Evolutionary conservation across 2,113 vertebrate genomes (phyloP).

Genomic region (Notarius lentiginosus): DNA sequence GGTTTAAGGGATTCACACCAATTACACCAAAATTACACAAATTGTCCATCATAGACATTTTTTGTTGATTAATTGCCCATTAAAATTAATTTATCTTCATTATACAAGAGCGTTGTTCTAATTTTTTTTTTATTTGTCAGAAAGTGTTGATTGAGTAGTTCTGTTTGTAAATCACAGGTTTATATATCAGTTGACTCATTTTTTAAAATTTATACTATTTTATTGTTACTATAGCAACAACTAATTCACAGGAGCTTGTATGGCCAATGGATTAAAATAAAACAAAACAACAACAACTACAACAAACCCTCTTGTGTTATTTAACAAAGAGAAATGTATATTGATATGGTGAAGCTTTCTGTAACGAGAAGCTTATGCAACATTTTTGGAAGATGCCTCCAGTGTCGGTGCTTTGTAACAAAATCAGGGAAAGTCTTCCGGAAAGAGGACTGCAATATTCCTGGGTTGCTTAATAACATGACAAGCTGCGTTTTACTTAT

Average conservation of each 20-base stretch:
- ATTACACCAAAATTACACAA: neutral
- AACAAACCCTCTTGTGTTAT: neutral
- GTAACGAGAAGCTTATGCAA: neutral
- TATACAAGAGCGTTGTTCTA: neutral
- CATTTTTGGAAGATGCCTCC: neutral
- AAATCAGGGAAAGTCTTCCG: neutral
- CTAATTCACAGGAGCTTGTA: neutral
- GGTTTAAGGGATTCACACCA: neutral
- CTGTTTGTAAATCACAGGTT: neutral
- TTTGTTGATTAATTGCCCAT: no score
- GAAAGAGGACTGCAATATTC: neutral
- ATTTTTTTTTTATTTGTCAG: neutral
- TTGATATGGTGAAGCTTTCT: neutral
- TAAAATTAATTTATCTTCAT: neutral
- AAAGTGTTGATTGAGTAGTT: neutral
- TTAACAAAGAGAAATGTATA: neutral
- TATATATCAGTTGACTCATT: neutral
- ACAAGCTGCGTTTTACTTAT: neutral
- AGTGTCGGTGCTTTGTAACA: neutral
- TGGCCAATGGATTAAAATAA: neutral
- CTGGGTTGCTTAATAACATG: neutral
- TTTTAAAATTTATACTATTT: neutral
- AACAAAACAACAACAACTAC: no score
- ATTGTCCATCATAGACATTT: neutral
- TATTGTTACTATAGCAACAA: neutral